These are phyloP conservation scores for Melanerpes aurifrons DNA, from an alignment of 2,113 vertebrate species.

Conservation along the genomic window DNA sequence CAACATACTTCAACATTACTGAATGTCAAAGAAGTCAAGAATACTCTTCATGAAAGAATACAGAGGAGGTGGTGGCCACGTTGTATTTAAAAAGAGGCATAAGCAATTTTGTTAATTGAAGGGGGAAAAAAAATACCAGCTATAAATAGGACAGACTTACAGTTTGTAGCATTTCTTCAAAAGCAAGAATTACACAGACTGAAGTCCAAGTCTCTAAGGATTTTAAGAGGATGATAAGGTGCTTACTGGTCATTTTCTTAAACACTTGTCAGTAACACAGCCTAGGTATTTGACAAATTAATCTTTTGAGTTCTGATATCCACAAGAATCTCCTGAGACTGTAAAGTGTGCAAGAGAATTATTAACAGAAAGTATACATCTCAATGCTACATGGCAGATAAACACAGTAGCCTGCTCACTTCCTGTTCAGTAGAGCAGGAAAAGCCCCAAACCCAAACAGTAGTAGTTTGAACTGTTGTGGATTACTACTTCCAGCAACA, in stretches of 20 bases:
- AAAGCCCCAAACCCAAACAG: not conserved
- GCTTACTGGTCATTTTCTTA: not conserved
- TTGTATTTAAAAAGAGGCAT: slow-evolving; percentile 8
- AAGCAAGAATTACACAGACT: not conserved
- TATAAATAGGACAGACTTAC: slow-evolving; percentile 3
- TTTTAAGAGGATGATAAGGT: not conserved
- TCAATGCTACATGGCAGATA: not conserved
- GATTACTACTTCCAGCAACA: not conserved
- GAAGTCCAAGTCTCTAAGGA: not conserved
- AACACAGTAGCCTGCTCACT: not conserved
- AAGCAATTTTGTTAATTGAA: slow-evolving; percentile 49
- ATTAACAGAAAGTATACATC: not conserved
- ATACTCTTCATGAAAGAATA: slow-evolving; percentile 60
- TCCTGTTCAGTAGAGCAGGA: not conserved
- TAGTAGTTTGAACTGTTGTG: not conserved
- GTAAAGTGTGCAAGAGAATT: not conserved
- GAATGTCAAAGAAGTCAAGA: slow-evolving; percentile 69
- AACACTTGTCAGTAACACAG: not conserved
- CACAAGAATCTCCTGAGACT: not conserved
- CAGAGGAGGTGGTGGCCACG: slow-evolving; percentile 4
- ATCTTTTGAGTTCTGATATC: not conserved
- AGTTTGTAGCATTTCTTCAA: not conserved
- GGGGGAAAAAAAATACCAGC: not conserved
- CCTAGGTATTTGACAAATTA: not conserved
- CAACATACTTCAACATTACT: slow-evolving; percentile 69